Evolutionary conservation across 92 coral and sea anemone genomes (phyloP).

Genomic region (Micromussa lordhowensis): DNA sequence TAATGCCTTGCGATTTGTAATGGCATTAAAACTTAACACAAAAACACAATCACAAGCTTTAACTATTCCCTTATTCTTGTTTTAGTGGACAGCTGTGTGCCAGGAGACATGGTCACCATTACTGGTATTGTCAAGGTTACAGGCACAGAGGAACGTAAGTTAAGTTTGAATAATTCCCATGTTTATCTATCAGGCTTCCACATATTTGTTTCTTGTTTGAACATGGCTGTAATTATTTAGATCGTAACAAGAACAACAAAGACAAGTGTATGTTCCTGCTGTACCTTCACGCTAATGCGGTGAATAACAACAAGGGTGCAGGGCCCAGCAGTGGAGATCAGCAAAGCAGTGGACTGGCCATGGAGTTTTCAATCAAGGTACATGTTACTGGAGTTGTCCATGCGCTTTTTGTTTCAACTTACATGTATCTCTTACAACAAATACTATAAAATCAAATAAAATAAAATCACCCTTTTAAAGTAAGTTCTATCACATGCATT

Average conservation of each 20-base stretch:
- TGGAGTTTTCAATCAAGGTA: slow-evolving; percentile 94
- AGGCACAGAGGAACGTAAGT: slow-evolving; percentile 87
- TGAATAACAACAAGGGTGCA: slow-evolving; percentile 85
- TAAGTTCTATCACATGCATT: too few relatives aligned
- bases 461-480: too few relatives aligned
- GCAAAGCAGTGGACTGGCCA: slow-evolving; percentile 77
- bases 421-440: too few relatives aligned
- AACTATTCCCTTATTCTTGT: too few relatives aligned
- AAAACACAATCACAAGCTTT: too few relatives aligned
- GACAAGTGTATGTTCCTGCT: slow-evolving; percentile 97
- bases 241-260: slow-evolving; percentile 82
- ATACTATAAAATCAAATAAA: too few relatives aligned
- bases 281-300: slow-evolving; percentile 91
- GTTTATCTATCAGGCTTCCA: neutral
- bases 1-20: too few relatives aligned
- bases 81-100: slow-evolving; percentile 97
- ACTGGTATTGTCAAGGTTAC: slow-evolving; percentile 92
- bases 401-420: too few relatives aligned
- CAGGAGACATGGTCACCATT: slow-evolving; percentile 94
- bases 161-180: neutral
- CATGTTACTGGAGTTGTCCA: too few relatives aligned
- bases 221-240: slow-evolving; percentile 31
- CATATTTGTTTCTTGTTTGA: neutral
- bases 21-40: too few relatives aligned
- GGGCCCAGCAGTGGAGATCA: slow-evolving; percentile 62